Evolutionary conservation across 2,888 invertebrate genomes (phyloP).

Genomic region (Smittia sp.): DNA sequence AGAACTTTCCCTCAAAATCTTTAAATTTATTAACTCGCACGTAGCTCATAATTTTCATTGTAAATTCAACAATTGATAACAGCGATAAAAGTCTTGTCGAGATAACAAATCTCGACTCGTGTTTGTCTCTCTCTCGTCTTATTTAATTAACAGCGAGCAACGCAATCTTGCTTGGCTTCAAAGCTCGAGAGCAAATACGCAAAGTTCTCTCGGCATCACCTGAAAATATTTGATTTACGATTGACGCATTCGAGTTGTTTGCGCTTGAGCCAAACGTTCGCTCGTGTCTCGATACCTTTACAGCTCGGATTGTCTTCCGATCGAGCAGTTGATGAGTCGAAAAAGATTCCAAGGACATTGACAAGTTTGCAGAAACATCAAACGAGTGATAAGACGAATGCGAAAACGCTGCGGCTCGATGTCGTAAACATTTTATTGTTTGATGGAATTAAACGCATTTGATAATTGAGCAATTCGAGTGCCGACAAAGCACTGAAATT

Average conservation of each 20-base stretch:
- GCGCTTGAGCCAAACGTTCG: not conserved
- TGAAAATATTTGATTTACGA: slow-evolving; percentile 20
- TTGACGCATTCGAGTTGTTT: slow-evolving; percentile 17
- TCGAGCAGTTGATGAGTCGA: not conserved
- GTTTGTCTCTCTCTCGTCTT: too few species aligned
- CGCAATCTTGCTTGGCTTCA: slow-evolving; percentile 58
- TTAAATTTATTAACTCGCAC: slow-evolving; percentile 8
- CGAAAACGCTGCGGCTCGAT: not conserved
- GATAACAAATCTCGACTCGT: slow-evolving; percentile 44
- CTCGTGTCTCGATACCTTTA: too few species aligned
- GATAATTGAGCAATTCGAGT: slow-evolving; percentile 7
- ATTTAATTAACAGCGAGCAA: slow-evolving; percentile 46
- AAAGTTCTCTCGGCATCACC: not conserved
- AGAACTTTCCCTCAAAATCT: too few species aligned
- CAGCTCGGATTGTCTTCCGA: too few species aligned
- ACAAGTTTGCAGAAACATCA: slow-evolving; percentile 12
- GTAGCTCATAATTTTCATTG: not conserved
- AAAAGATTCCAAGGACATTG: not conserved
- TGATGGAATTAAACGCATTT: not conserved
- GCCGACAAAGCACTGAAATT: slow-evolving; percentile 14
- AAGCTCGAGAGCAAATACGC: slow-evolving; percentile 44
- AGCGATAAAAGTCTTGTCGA: slow-evolving; percentile 1
- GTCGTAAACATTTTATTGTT: not conserved
- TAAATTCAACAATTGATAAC: slow-evolving; percentile 14
- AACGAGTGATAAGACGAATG: too few species aligned